Base-by-base conservation (phyloP, 2,888 invertebrate genomes). In the Lasioglossum oenotherae region DNA sequence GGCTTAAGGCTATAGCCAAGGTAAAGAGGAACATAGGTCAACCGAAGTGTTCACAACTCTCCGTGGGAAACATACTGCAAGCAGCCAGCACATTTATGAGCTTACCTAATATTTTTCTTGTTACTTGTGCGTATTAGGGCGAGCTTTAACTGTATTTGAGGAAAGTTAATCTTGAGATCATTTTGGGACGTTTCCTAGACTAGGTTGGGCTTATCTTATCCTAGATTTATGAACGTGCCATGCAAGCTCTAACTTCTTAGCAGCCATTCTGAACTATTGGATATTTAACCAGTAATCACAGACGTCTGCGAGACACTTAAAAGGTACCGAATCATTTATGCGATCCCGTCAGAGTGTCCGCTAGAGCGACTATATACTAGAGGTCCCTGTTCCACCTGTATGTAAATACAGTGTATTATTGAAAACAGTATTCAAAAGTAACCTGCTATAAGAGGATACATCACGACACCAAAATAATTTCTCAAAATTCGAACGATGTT, bases 1-100 rank as follows among this genome's bases (percentile, higher is more conserved):
- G 23, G 23, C 38, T 35, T 38, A 69, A 69, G 23, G 35, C 38
- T 69, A 23, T 41, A 69, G n/a, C 19, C 69, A 41, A 35, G 38
- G 69, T 38, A 69, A 69, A 69, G n/a, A 69, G 69, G 69, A 38
- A 41, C 35, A 38, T 41, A 69, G 69, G 69, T 69, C 69, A 23
- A 69, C 38, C 38, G n/a, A 41, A 38, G 69, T 69, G 38, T 69
- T 69, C 67, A 67, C 19, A 67, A 31, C 67, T 67, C 35, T 67
- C 38, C 69, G 38, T 67, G n/a, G 23, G 23, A 69, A 38, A 38
- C 35, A 35, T 69, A 41, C 38, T 38, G 69, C 38, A 23, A 35
- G 35, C 1, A 35, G 67, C 35, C 19, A 67, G 67, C 31, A 19
- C 35, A 19, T 67, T 35, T 16, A 67, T 67, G 10, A 35, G 67